Evolutionary conservation across 2,888 invertebrate species (phyloP), one percentile per base, ranked within the genome.

Genomic region (Mythimna pallens): DNA sequence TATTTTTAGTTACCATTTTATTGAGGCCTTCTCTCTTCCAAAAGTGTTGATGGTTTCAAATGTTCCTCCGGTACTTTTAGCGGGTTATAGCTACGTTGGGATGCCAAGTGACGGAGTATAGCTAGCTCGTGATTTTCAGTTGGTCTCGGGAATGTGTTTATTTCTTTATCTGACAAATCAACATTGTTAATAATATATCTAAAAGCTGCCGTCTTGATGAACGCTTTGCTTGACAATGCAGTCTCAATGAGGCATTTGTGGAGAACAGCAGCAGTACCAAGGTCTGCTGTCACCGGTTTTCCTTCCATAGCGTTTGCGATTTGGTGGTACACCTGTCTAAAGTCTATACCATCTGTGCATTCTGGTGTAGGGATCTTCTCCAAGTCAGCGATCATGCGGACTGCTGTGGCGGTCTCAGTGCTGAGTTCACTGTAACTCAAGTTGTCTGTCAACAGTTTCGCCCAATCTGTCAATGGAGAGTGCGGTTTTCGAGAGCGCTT

Each of bases 241-340:
- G 94, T 91, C 74, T 95, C 95, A 50, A 92, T 58, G n/a, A 95
- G 81, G 3, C 80, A 80, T 36, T 80, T 80, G 8, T 71, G 72
- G 91, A 95, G 71, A 2, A 94, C 69, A 6, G 89, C 78, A 57
- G 86, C 78, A 0, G 86, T 76, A 3, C 82, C 65, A 43, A 84
- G 85, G 70, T 94, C 90, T 12, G 90, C 82, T 3, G 80, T 73
- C 10, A 95, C 66, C 14, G 90, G 70, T 87, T 94, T 95, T 0
- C 96, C 96, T 80, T 94, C 94, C 84, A 96, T 87, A 6, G 95
- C 93, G 85, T 94, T 93, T 0, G 95, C 95, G 58, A 96, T 76
- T 65, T 89, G 87, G 65, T 91, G 89, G 77, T 96, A 96, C 17
- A 94, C 78, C 22, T 88, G 88, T 70, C 85, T 90, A 54, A 96